phyloP scores from a whole-genome alignment of 2,113 vertebrate genomes.

The Macrotus californicus region DNA sequence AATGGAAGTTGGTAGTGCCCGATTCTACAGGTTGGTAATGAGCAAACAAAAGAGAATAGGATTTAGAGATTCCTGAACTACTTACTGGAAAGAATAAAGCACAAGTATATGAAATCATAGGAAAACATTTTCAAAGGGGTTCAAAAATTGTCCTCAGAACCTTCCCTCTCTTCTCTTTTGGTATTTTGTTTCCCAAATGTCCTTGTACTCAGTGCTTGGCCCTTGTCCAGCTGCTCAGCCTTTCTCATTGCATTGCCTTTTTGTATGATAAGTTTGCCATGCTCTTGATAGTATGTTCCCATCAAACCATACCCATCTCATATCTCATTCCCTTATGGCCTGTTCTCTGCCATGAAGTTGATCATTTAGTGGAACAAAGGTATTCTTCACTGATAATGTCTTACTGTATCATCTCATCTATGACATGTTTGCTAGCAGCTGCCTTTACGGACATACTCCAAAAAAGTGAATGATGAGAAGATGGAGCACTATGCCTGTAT shows the following conservation, averaged over 20 bases:
- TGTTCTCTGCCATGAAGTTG: background rate
- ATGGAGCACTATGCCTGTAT: background rate
- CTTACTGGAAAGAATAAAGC: background rate
- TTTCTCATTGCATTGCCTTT: background rate
- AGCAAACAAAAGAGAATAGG: background rate
- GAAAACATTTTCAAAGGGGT: background rate
- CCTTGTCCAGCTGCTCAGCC: too few relatives aligned
- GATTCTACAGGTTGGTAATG: background rate
- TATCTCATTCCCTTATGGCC: background rate
- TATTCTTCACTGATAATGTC: background rate
- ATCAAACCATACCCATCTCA: background rate
- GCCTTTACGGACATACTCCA: background rate
- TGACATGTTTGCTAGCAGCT: background rate
- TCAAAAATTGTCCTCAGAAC: background rate
- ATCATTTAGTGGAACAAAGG: background rate
- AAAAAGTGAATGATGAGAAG: background rate
- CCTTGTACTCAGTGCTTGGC: background rate
- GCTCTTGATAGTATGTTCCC: background rate
- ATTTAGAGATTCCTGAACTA: background rate
- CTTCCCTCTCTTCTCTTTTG: background rate
- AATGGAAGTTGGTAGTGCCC: background rate
- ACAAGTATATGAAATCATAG: background rate
- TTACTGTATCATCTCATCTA: background rate
- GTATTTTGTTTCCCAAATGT: background rate
- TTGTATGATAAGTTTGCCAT: background rate